Evolutionary conservation across 2,888 invertebrate species (phyloP).

Genomic region (Catocala fraxini): DNA sequence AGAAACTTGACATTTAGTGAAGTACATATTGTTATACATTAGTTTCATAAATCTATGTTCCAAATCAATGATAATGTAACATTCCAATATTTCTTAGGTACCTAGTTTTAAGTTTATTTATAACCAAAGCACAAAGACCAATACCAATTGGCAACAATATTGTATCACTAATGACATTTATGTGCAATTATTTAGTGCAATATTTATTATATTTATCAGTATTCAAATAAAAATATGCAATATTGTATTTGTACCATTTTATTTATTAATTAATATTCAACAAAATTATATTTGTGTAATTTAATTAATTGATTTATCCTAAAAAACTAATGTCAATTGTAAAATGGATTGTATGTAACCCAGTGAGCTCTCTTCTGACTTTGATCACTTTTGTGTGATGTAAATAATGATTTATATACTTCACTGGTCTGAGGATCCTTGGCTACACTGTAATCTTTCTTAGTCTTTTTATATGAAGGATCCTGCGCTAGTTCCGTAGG

Average conservation of each 20-base stretch:
- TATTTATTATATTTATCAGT: slow-evolving; percentile 44
- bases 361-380: slow-evolving; percentile 97
- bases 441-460: slow-evolving; percentile 94
- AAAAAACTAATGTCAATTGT: slow-evolving; percentile 87
- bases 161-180: slow-evolving; percentile 34
- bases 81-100: slow-evolving; percentile 3
- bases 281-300: slow-evolving; percentile 16
- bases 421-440: slow-evolving; percentile 96
- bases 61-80: background rate
- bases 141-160: slow-evolving; percentile 39
- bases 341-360: slow-evolving; percentile 99
- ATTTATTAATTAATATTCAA: slow-evolving; percentile 42
- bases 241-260: too few species aligned
- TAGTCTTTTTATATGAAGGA: slow-evolving; percentile 92
- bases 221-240: slow-evolving; percentile 32
- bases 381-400: slow-evolving; percentile 94
- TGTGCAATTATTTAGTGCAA: slow-evolving; percentile 69
- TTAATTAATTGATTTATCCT: slow-evolving; percentile 22
- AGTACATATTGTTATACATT: too few species aligned
- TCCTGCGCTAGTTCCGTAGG: slow-evolving; percentile 83
- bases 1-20: too few species aligned
- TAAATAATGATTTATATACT: slow-evolving; percentile 98
- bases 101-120: slow-evolving; percentile 29
- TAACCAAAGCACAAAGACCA: slow-evolving; percentile 60
- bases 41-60: too few species aligned